These are phyloP conservation scores for Drosophila merina DNA, from an alignment of 2,888 invertebrate species.

Conservation along the genomic window DNA sequence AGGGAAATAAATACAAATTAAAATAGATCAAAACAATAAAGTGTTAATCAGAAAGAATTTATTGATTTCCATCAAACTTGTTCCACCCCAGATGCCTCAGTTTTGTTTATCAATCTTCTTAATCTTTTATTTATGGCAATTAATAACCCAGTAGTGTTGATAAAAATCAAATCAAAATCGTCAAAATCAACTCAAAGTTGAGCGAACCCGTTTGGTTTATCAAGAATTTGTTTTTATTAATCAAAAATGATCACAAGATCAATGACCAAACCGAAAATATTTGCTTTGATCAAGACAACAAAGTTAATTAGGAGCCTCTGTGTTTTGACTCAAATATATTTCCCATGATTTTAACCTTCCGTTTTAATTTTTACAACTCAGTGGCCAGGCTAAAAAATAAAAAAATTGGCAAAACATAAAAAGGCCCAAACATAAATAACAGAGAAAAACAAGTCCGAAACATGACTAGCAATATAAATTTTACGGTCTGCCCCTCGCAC, in stretches of 20 bases:
- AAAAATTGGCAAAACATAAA: slow-evolving; percentile 46
- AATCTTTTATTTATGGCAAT: slow-evolving; percentile 31
- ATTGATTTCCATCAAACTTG: background rate
- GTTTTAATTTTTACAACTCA: slow-evolving; percentile 33
- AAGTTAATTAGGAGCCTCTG: slow-evolving; percentile 15
- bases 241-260: slow-evolving; percentile 35
- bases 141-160: slow-evolving; percentile 35
- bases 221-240: slow-evolving; percentile 25
- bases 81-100: slow-evolving; percentile 6
- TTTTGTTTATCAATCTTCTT: slow-evolving; percentile 32
- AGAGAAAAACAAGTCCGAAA: slow-evolving; percentile 42
- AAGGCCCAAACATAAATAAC: slow-evolving; percentile 39
- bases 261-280: slow-evolving; percentile 46
- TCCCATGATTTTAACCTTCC: slow-evolving; percentile 28
- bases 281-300: slow-evolving; percentile 35
- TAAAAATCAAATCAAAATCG: slow-evolving; percentile 49
- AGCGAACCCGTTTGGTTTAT: slow-evolving; percentile 58
- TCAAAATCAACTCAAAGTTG: slow-evolving; percentile 3
- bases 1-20: slow-evolving; percentile 1
- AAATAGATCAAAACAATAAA: background rate
- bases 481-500: slow-evolving; percentile 43
- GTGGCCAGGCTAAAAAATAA: slow-evolving; percentile 23
- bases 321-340: slow-evolving; percentile 5
- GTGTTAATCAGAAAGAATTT: slow-evolving; percentile 3
- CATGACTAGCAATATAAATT: slow-evolving; percentile 65